Evolutionary conservation across 2,888 invertebrate genomes (phyloP).

Genomic region (Netelia virgata): DNA sequence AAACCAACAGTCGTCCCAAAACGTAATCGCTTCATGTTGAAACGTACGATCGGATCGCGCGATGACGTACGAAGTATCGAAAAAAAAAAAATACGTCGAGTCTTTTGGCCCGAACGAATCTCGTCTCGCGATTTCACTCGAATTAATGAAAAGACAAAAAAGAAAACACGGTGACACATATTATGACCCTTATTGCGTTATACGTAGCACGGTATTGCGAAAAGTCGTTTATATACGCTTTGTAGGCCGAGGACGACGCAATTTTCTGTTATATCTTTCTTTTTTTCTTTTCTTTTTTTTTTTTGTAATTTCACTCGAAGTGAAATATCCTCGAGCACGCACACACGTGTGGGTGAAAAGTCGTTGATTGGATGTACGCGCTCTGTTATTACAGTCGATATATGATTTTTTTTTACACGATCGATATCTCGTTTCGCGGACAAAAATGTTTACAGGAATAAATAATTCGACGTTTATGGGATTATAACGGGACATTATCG

Average conservation of each 20-base stretch:
- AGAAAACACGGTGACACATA: slow-evolving; percentile 15
- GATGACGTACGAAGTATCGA: background rate
- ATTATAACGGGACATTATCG: background rate
- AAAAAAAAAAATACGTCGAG: background rate
- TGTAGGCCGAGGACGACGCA: slow-evolving; percentile 75
- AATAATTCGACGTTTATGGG: background rate
- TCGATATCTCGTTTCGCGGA: slow-evolving; percentile 14
- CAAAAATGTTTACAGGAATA: slow-evolving; percentile 26
- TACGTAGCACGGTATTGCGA: slow-evolving; percentile 68
- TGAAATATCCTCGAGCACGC: background rate
- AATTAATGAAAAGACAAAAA: background rate
- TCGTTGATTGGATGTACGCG: background rate
- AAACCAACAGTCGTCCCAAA: no score
- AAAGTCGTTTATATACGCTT: slow-evolving; percentile 59
- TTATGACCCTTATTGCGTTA: slow-evolving; percentile 70
- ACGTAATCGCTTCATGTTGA: no score
- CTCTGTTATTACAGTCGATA: slow-evolving; percentile 28
- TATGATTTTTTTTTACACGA: slow-evolving; percentile 7
- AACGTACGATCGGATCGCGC: background rate
- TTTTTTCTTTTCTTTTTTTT: slow-evolving; percentile 24
- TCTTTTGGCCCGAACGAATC: no score
- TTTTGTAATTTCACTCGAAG: slow-evolving; percentile 34
- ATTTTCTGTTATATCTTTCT: background rate
- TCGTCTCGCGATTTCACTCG: slow-evolving; percentile 4
- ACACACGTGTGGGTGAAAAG: background rate